Evolutionary conservation across 2,113 vertebrate species (phyloP), one percentile per base, ranked within the genome.

Genomic region (Leuciscus idus): DNA sequence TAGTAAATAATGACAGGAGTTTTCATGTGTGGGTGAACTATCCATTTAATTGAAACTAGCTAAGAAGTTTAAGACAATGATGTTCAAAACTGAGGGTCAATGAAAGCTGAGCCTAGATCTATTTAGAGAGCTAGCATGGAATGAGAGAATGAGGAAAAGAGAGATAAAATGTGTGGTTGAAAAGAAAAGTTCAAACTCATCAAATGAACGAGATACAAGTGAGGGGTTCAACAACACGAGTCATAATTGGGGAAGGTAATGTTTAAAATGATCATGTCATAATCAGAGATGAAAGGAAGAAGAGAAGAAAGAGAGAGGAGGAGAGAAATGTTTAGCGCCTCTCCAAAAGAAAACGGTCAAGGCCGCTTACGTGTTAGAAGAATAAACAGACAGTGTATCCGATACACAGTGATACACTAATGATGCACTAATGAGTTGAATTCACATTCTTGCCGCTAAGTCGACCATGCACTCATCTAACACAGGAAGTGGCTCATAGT

Each of bases 71-170:
- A 70, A 84, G 7, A 28, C 73, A 43, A 26, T 39, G 13, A 33
- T 33, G 39, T 68, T 74, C 76, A 88, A 87, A 80, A 76, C 26
- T 46, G 30, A 52, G 50, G 85, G 91, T 95, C 93, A 95, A 89
- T 92, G 89, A 86, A 93, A 93, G 79, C 90, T 89, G 79, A 92
- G 87, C 84, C 93, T 87, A 82, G 94, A 93, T 93, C 94, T 93
- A 89, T 91, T 94, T 77, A 93, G 92, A 88, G 94, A 95, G 90
- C 94, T 95, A 46, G 17, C 43, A 4, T 48, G 64, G 26, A 48
- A 26, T 30, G 52, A 79, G 21, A 15, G 19, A 21, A 64, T 17
- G 28, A 81, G 36, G 84, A 8, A 79, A 81, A 48, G 19, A 23
- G 66, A 55, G 74, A 73, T 72, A 43, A 62, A 19, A 30, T 39